Evolutionary conservation across 2,113 vertebrate genomes (phyloP).

Genomic region (Callionymus lyra): DNA sequence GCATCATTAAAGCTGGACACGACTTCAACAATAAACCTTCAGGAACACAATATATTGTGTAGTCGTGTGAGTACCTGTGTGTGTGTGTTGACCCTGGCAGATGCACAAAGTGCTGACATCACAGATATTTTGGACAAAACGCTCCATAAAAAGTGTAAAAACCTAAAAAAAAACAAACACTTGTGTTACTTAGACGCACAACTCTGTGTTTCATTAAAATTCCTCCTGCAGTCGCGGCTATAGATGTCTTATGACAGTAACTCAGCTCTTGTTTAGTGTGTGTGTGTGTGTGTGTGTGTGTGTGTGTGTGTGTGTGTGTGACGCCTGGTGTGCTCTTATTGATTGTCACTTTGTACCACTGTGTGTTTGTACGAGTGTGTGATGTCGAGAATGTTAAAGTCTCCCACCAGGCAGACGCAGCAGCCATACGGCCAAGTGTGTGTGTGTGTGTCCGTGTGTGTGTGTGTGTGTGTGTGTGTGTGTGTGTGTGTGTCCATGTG

Average conservation of each 20-base stretch:
- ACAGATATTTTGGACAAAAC: no score
- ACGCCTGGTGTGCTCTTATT: conserved; percentile 20
- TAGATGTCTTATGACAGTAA: conserved; percentile 16
- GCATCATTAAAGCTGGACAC: no score
- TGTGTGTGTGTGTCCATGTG: conserved; percentile 32
- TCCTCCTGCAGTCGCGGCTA: conserved; percentile 5
- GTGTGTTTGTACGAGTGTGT: conserved; percentile 42
- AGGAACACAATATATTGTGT: no score
- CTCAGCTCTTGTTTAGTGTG: conserved; percentile 7
- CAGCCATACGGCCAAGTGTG: conserved; percentile 32
- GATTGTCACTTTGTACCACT: conserved; percentile 44
- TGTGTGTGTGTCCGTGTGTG: conserved; percentile 10
- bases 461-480: conserved; percentile 11
- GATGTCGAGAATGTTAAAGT: conserved; percentile 49
- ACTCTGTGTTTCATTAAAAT: conserved; percentile 14
- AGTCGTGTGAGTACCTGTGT: conserved; percentile 60
- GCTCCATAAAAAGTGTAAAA: no score
- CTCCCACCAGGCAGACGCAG: conserved; percentile 44
- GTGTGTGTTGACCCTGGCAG: conserved; percentile 60
- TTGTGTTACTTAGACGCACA: no score
- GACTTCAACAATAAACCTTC: no score
- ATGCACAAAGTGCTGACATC: background rate
- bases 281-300: conserved; percentile 6
- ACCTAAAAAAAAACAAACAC: no score
- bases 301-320: conserved; percentile 8